Base-by-base conservation (phyloP, 2,113 vertebrate genomes). In the Tautogolabrus adspersus region DNA sequence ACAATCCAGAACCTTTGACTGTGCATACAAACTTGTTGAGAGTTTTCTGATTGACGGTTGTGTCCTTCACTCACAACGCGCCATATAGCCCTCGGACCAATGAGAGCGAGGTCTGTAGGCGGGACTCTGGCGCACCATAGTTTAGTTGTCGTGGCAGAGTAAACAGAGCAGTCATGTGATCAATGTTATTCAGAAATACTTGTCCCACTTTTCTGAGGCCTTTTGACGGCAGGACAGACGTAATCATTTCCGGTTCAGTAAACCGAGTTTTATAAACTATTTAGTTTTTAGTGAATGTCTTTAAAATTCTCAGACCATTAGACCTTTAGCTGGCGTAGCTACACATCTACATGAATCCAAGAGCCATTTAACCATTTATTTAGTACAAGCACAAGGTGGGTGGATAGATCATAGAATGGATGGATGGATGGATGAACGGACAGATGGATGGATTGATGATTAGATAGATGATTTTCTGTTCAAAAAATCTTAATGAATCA, bases 161-260 rank as follows among this genome's bases (percentile, higher is more conserved):
- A 89, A 90, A 93, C 86, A 90, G 37, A 67, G 6, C 5, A 26
- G 67, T 92, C 92, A 92, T 83, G 84, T 92, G 91, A 93, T 61
- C 51, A 8, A 8, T 51, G 60, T 64, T 65, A 10, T 0, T 3
- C 8, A 22, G n/a, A 37, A 75, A 59, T 9, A 1, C 21, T 16
- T 70, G 67, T 26, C 70, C 58, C 16, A 63, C 30, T 79, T 83
- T n/a, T 15, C 51, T 70, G 15, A 3, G 26, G 23, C 6, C 15
- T n/a, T 21, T 21, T 56, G 19, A 49, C 23, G n/a, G 23, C 15
- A 47, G 23, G 56, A n/a, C 18, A 52, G 19, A 52, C 49, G 18
- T 3, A 8, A 21, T n/a, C 8, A 21, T 52, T n/a, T n/a, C 3
- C 15, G 19, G 49, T 51, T 51, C 2, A 19, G 26, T 26, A 26